Evolutionary conservation across 2,113 vertebrate genomes (phyloP), one percentile per base, ranked within the genome.

Genomic region (Falco punctatus): DNA sequence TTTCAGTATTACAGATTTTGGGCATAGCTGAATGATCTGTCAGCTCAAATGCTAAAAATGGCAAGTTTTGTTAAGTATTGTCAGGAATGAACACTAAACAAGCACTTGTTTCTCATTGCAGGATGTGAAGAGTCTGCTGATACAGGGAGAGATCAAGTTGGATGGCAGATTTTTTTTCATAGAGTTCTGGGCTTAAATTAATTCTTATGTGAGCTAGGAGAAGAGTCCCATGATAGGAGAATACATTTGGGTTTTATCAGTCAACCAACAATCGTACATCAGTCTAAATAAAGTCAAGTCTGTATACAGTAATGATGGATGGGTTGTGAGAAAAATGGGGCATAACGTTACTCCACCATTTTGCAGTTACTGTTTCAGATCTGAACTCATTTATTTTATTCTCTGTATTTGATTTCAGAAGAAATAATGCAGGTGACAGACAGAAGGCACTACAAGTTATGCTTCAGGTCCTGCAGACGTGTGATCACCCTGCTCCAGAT

Each of bases 361-460:
- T 81, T 74, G 64, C n/a, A 44, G 44, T 65, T 70, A 35, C 54
- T 73, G 6, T 81, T 95, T 93, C 75, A 80, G 73, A n/a, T 66
- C 48, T 80, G 66, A 89, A 75, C 22, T 95, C 2, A 74, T 46
- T 80, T 17, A 21, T 71, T 55, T 83, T 70, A 38, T 86, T 93
- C 42, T 96, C 67, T 95, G 10, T 74, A 30, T 95, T 86, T 83
- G 32, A 51, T 97, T 98, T 73, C 96, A 99, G 99, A 98, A 99
- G 99, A 95, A 99, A 99, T 91, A 98, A 97, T 65, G 79, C 97
- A 6, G 99, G 99, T 6, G 99, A 99, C 98, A 98, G 99, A 74
- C 98, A 98, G 87, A 99, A 99, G 94, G 99, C 99, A 44, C 97
- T 99, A 11, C 88, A 98, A 33, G 98, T 99, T 97, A 99, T 99